Percentiles rank a stretch among this genome's conserved stretches.
These are phyloP conservation scores for Cranoglanis bouderius DNA, from an alignment of 2,113 vertebrate species.

Conservation along the genomic window DNA sequence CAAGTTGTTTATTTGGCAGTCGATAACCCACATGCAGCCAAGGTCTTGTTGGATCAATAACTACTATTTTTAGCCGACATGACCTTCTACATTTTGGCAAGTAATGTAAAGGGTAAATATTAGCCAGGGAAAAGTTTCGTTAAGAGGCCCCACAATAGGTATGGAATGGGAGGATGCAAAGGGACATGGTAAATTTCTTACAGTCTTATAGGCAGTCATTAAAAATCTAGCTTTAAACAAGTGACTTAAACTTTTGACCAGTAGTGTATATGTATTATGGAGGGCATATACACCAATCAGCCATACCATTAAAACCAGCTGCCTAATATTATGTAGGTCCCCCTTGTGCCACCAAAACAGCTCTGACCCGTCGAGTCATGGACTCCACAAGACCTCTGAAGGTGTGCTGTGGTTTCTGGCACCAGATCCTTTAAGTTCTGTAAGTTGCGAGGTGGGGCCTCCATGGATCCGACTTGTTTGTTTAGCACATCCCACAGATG, in stretches of 20 bases:
- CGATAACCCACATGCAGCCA: slow-evolving; percentile 48
- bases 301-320: too few species aligned
- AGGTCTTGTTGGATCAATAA: slow-evolving; percentile 45
- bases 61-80: slow-evolving; percentile 70
- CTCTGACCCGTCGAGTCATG: too few species aligned
- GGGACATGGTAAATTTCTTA: neutral
- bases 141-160: neutral
- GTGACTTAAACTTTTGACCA: neutral
- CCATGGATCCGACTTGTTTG: too few species aligned
- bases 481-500: too few species aligned
- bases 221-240: neutral
- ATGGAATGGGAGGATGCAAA: neutral
- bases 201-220: neutral
- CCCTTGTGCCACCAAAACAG: too few species aligned
- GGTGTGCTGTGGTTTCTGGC: too few species aligned
- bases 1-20: slow-evolving; percentile 30
- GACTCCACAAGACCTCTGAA: too few species aligned
- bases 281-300: neutral
- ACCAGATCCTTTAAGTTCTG: too few species aligned
- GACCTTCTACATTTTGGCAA: slow-evolving; percentile 46
- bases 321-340: too few species aligned
- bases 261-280: neutral
- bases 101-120: slow-evolving; percentile 60
- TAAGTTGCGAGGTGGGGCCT: too few species aligned
- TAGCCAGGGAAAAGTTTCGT: slow-evolving; percentile 39